Conservation (phyloP, 1,140 invertebrate genomes). For the Ceratina australensis region DNA sequence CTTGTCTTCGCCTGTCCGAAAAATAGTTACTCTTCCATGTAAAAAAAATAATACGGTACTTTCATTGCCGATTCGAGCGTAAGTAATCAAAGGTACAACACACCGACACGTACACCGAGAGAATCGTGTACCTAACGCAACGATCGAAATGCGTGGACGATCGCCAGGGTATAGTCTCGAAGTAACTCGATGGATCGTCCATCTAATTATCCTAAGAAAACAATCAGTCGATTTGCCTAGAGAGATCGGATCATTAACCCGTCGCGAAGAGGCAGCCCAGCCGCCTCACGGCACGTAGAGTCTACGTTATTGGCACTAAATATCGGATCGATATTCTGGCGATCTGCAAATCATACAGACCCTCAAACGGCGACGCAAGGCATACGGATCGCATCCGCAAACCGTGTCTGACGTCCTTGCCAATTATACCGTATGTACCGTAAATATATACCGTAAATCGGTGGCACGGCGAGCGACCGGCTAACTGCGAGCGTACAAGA, state of each 20-base stretch:
- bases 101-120: background rate
- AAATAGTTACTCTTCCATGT: too few species aligned
- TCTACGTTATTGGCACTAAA: conserved; percentile 21
- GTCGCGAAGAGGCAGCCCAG: too few species aligned
- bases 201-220: conserved; percentile 13
- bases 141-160: background rate
- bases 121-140: background rate
- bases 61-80: too few species aligned
- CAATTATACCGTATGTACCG: conserved; percentile 44
- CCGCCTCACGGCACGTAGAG: background rate
- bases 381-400: conserved; percentile 41
- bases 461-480: conserved; percentile 11
- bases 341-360: conserved; percentile 16
- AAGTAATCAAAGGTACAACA: background rate
- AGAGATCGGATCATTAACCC: background rate
- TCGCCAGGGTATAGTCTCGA: background rate
- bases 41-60: too few species aligned
- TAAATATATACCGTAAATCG: conserved; percentile 36
- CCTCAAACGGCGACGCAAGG: conserved; percentile 33
- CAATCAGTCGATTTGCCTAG: background rate
- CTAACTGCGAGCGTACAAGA: conserved; percentile 14
- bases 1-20: background rate
- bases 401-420: conserved; percentile 5
- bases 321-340: conserved; percentile 29
- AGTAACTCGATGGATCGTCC: background rate